Percentiles rank a stretch among this genome's conserved stretches.
phyloP scores from a whole-genome alignment of 2,888 invertebrate genomes.

The Parelbella ahira region DNA sequence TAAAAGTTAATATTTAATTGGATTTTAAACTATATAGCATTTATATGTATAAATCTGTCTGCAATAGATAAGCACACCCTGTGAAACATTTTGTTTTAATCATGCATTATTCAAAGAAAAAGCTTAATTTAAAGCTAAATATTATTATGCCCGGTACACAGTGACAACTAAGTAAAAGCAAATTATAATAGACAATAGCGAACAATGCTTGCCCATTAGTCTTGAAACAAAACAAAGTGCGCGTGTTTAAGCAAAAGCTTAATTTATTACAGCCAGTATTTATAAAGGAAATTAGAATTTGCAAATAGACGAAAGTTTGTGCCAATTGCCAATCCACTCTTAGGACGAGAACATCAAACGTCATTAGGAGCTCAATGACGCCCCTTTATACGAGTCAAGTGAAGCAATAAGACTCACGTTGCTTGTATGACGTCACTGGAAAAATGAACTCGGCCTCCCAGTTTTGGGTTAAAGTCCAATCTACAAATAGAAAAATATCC shows the following conservation, averaged over 20 bases:
- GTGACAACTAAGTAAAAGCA: too few relatives aligned
- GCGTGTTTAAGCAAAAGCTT: neutral
- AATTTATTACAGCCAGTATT: constrained; percentile 3
- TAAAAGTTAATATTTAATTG: too few relatives aligned
- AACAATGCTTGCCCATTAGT: too few relatives aligned
- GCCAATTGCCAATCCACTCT: constrained; percentile 27
- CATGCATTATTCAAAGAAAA: too few relatives aligned
- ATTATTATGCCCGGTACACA: too few relatives aligned
- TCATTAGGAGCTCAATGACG: constrained; percentile 49
- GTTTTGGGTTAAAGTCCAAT: constrained; percentile 78
- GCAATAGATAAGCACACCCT: too few relatives aligned
- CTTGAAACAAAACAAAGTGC: neutral
- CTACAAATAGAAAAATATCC: constrained; percentile 72
- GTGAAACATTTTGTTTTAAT: too few relatives aligned
- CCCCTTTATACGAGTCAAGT: constrained; percentile 41
- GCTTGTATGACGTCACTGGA: constrained; percentile 76
- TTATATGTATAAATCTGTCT: too few relatives aligned
- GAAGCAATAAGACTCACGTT: constrained; percentile 64
- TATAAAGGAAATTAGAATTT: neutral
- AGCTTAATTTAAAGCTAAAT: too few relatives aligned
- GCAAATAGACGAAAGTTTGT: constrained; percentile 6
- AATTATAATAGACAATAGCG: too few relatives aligned
- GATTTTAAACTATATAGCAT: too few relatives aligned
- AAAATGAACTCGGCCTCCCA: constrained; percentile 78
- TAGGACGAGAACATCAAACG: constrained; percentile 39